A percentile compares a stretch with the other conserved stretches of the same genome.
phyloP scores from a whole-genome alignment of 2,888 invertebrate species.

The Podotricha telesiphe region DNA sequence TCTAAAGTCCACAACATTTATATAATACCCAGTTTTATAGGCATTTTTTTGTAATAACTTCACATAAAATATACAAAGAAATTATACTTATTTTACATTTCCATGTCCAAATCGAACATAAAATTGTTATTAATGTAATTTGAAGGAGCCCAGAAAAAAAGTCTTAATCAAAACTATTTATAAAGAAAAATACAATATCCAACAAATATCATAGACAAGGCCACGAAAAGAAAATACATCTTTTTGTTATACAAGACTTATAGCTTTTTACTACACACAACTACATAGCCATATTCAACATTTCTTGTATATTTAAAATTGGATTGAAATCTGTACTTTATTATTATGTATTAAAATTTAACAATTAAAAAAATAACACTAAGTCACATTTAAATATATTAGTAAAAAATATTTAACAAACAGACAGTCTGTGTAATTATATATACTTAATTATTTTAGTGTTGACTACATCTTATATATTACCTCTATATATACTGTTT shows the following conservation, averaged over 20 bases:
- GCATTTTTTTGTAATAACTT: too few relatives aligned
- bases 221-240: neutral
- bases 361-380: neutral
- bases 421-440: neutral
- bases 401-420: slow-evolving; percentile 20
- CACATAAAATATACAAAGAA: too few relatives aligned
- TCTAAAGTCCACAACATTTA: too few relatives aligned
- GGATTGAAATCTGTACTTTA: neutral
- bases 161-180: too few relatives aligned
- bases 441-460: slow-evolving; percentile 9
- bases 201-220: neutral
- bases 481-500: neutral
- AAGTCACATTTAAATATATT: slow-evolving; percentile 18
- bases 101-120: too few relatives aligned
- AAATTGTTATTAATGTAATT: too few relatives aligned
- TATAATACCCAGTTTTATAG: too few relatives aligned
- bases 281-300: neutral
- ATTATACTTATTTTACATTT: too few relatives aligned
- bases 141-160: too few relatives aligned
- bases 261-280: slow-evolving; percentile 4
- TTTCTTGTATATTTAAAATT: neutral
- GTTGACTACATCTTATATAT: neutral
- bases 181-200: slow-evolving; percentile 19
- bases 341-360: slow-evolving; percentile 1
- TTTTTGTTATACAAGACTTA: slow-evolving; percentile 1